These are phyloP conservation scores for Drosophila putrida DNA, from an alignment of 2,888 invertebrate genomes.

Conservation along the genomic window DNA sequence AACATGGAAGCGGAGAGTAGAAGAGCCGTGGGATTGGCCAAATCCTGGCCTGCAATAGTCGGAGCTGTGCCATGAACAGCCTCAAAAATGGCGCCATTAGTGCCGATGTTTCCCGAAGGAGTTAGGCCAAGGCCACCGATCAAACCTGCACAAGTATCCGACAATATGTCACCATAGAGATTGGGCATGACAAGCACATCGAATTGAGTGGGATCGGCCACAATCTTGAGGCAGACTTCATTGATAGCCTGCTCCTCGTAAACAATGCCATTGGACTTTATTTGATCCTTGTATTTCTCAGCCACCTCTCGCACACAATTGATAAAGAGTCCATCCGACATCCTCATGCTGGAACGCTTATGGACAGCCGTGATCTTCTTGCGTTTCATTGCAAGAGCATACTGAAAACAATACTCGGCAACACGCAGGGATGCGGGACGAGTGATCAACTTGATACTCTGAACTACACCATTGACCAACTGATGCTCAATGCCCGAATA, in stretches of 20 bases:
- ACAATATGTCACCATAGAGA: constrained; percentile 98
- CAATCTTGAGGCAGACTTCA: constrained; percentile 99
- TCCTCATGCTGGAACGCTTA: constrained; percentile 99
- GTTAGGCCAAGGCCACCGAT: constrained; percentile 99
- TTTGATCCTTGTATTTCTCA: constrained; percentile 88
- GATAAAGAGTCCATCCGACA: constrained; percentile 99
- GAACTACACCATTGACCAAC: constrained; percentile 99
- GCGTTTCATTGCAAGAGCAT: constrained; percentile 94
- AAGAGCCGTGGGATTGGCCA: constrained; percentile 99
- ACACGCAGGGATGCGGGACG: constrained; percentile 97
- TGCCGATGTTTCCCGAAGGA: constrained; percentile 98
- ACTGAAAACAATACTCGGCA: constrained; percentile 98
- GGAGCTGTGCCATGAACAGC: constrained; percentile 99
- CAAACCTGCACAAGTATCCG: constrained; percentile 98
- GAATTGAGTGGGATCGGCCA: constrained; percentile 96
- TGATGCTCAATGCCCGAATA: constrained; percentile 99
- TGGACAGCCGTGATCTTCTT: constrained; percentile 98
- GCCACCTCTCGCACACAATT: constrained; percentile 97
- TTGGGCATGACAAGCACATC: constrained; percentile 99
- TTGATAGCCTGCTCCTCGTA: constrained; percentile 99
- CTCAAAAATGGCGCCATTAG: constrained; percentile 98
- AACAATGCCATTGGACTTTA: constrained; percentile 90
- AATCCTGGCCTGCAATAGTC: constrained; percentile 97
- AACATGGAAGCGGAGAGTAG: constrained; percentile 98
- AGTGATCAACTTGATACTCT: constrained; percentile 99